These are phyloP conservation scores for Oophaga pumilio DNA, from an alignment of 2,113 vertebrate species.

Conservation along the genomic window DNA sequence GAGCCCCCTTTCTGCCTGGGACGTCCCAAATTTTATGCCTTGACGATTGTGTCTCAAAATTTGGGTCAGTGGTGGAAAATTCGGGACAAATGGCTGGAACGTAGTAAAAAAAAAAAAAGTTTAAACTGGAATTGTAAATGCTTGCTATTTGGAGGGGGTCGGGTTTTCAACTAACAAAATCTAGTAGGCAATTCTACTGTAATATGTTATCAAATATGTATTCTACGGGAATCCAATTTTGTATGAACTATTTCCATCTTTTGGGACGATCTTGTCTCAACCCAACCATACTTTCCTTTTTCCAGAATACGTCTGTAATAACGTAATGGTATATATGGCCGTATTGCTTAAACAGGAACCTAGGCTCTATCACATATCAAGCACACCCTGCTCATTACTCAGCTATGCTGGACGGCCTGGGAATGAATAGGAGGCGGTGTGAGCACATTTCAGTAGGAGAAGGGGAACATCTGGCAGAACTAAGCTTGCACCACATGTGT, in stretches of 20 bases:
- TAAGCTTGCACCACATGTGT: not conserved
- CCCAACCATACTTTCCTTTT: not conserved
- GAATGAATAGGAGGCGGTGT: not conserved
- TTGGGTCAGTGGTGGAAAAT: too few relatives aligned
- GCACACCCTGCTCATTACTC: constrained; percentile 19
- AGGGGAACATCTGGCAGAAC: constrained; percentile 12
- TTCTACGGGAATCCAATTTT: not conserved
- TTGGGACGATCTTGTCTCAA: not conserved
- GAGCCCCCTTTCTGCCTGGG: too few relatives aligned
- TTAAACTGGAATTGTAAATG: too few relatives aligned
- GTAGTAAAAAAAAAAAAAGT: too few relatives aligned
- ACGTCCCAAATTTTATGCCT: too few relatives aligned
- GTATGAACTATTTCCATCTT: not conserved
- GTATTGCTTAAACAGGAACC: not conserved
- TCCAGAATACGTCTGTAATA: not conserved
- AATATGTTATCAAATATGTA: not conserved
- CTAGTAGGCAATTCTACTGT: too few relatives aligned
- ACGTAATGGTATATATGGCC: not conserved
- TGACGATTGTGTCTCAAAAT: too few relatives aligned
- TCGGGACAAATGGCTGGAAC: too few relatives aligned
- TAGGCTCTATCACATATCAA: not conserved
- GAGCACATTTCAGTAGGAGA: not conserved
- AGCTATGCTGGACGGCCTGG: not conserved
- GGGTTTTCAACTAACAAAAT: too few relatives aligned
- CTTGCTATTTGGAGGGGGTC: too few relatives aligned